Evolutionary conservation across 2,113 vertebrate species (phyloP), one percentile per base, ranked within the genome.

Genomic region (Puffinus mauretanicus): DNA sequence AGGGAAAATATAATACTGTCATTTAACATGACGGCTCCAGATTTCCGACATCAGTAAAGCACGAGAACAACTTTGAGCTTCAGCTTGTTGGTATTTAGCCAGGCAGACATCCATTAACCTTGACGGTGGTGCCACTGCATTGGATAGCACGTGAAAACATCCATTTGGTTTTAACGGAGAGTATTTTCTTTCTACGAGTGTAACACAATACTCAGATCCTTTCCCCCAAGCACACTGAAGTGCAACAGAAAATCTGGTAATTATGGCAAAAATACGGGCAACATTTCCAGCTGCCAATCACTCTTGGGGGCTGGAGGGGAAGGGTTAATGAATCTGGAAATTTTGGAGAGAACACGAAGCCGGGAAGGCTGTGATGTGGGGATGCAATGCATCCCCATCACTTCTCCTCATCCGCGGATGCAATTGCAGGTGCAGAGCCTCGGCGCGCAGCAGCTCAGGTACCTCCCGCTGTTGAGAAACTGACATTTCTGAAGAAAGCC

Each of bases 141-240:
- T 19, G 49, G 24, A 47, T 4, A 36, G 11, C 0, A 1, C 5
- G 4, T 14, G 65, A 51, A 73, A 83, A 30, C 38, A 55, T 4
- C 32, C 16, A 13, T 9, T 27, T 44, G 16, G 3, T 44, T 36
- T 76, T 62, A 25, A 38, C 0, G 3, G 5, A 34, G 11, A 36
- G 2, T 15, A 24, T 65, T 81, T 77, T 61, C 30, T 80, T 70
- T 51, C 29, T 12, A 16, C 0, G 0, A 2, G 8, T 14, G 20
- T 27, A 65, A 30, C 21, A 16, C 7, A 2, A 5, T 24, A 13
- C 19, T 82, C 8, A 9, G 13, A 32, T 42, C 13, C 25, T 36
- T 25, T 14, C 6, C 34, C 8, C 19, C 10, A 34, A 21, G 26
- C 14, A 58, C 42, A 40, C 6, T 10, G n/a, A 27, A 72, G 12